A percentile compares a stretch with the other conserved stretches of the same genome.
These are phyloP conservation scores for Drosophila jambulina DNA, from an alignment of 1,140 invertebrate species.

Conservation along the genomic window DNA sequence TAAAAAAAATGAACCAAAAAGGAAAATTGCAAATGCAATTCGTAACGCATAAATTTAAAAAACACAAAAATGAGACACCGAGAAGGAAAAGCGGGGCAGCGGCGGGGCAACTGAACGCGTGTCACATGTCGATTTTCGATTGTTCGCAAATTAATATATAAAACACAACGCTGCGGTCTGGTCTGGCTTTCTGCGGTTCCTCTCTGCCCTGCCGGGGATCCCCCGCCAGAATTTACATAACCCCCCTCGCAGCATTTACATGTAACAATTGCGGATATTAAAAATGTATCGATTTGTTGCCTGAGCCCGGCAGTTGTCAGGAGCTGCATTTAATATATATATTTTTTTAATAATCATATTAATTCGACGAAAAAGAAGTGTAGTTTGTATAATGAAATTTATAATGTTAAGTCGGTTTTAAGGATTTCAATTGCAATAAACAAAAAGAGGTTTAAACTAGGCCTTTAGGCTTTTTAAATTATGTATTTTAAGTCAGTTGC, in stretches of 20 bases:
- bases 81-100: not conserved
- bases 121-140: conserved; percentile 84
- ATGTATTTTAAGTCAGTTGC: too few relatives aligned
- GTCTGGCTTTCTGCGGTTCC: conserved; percentile 44
- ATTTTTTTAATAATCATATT: conserved; percentile 13
- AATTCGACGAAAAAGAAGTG: not conserved
- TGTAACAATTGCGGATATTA: conserved; percentile 46
- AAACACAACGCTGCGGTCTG: conserved; percentile 59
- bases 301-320: conserved; percentile 17
- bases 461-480: not conserved
- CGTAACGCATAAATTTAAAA: conserved; percentile 83
- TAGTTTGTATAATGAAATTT: not conserved
- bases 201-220: not conserved
- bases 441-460: not conserved
- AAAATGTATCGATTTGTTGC: conserved; percentile 49
- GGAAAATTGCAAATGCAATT: conserved; percentile 79
- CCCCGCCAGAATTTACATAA: conserved; percentile 17
- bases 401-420: not conserved
- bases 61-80: conserved; percentile 48
- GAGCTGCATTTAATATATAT: not conserved
- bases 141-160: conserved; percentile 85
- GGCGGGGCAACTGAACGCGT: conserved; percentile 58
- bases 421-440: not conserved
- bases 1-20: not conserved
- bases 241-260: conserved; percentile 31